Percentiles rank a stretch among this genome's conserved stretches.
Conservation (phyloP, 2,797 vertebrate species). For the Microctenopoma lineatum region DNA sequence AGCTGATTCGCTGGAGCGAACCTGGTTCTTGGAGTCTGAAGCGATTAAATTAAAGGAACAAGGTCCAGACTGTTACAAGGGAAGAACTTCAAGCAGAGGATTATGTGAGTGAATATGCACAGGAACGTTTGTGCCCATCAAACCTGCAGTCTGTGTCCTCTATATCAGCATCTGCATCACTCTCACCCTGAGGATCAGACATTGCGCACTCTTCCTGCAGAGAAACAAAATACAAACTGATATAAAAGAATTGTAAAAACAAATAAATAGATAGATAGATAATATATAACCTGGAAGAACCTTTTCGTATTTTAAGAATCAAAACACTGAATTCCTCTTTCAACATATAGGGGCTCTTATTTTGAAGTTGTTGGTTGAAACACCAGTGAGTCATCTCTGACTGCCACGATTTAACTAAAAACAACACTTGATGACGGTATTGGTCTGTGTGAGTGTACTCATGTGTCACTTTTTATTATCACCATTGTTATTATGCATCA, state of each 20-base stretch:
- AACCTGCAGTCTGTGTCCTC: slow-evolving; percentile 86
- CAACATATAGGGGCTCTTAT: slow-evolving; percentile 22
- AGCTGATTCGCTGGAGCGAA: slow-evolving; percentile 85
- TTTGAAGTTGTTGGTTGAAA: slow-evolving; percentile 22
- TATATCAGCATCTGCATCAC: slow-evolving; percentile 85
- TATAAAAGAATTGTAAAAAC: not conserved
- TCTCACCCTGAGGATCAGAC: slow-evolving; percentile 85
- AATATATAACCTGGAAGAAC: too few relatives aligned
- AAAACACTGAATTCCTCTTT: too few relatives aligned
- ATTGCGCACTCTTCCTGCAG: slow-evolving; percentile 81
- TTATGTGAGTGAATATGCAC: not conserved
- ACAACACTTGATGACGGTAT: slow-evolving; percentile 31
- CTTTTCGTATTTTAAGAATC: too few relatives aligned
- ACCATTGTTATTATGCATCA: slow-evolving; percentile 35
- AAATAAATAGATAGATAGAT: too few relatives aligned
- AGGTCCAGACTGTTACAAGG: slow-evolving; percentile 20
- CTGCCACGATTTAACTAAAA: slow-evolving; percentile 25
- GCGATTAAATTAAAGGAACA: slow-evolving; percentile 16
- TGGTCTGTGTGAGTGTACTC: slow-evolving; percentile 27
- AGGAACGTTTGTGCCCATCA: not conserved
- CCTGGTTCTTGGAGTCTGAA: slow-evolving; percentile 79
- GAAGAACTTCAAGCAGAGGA: not conserved
- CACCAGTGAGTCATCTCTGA: slow-evolving; percentile 48
- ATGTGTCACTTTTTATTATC: slow-evolving; percentile 43
- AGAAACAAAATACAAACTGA: not conserved